Conservation (phyloP, 2,797 vertebrate species). For the Gila robusta region DNA sequence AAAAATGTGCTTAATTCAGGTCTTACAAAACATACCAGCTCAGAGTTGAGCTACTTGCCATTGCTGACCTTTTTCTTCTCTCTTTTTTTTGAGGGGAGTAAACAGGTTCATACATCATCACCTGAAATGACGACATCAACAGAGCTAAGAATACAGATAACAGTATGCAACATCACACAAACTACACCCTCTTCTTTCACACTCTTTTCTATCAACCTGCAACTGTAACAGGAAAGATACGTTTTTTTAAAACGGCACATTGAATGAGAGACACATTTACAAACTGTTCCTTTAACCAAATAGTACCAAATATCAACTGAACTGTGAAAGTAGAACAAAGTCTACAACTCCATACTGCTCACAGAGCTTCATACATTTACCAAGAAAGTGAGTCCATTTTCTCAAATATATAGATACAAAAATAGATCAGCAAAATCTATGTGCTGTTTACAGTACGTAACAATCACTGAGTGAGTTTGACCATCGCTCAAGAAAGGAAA, state of each 20-base stretch:
- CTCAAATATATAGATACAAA: slow-evolving; percentile 73
- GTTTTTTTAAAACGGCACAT: slow-evolving; percentile 32
- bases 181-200: neutral
- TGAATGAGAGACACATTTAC: slow-evolving; percentile 17
- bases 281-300: slow-evolving; percentile 37
- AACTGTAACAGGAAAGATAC: neutral
- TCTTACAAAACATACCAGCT: slow-evolving; percentile 52
- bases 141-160: slow-evolving; percentile 51
- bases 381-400: slow-evolving; percentile 58
- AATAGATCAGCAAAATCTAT: slow-evolving; percentile 81
- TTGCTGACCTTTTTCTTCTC: slow-evolving; percentile 21
- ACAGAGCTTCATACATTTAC: slow-evolving; percentile 63
- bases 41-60: slow-evolving; percentile 33
- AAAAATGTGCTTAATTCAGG: slow-evolving; percentile 63
- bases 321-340: slow-evolving; percentile 50
- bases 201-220: neutral
- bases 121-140: slow-evolving; percentile 58
- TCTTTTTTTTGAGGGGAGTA: slow-evolving; percentile 37
- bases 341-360: slow-evolving; percentile 68
- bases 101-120: slow-evolving; percentile 48
- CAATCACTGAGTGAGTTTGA: slow-evolving; percentile 67
- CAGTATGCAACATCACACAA: slow-evolving; percentile 50
- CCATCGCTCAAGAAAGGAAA: slow-evolving; percentile 64
- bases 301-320: slow-evolving; percentile 40
- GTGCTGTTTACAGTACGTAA: slow-evolving; percentile 70